Evolutionary conservation across 2,888 invertebrate genomes (phyloP), one percentile per base, ranked within the genome.

Genomic region (Melieria picta): DNA sequence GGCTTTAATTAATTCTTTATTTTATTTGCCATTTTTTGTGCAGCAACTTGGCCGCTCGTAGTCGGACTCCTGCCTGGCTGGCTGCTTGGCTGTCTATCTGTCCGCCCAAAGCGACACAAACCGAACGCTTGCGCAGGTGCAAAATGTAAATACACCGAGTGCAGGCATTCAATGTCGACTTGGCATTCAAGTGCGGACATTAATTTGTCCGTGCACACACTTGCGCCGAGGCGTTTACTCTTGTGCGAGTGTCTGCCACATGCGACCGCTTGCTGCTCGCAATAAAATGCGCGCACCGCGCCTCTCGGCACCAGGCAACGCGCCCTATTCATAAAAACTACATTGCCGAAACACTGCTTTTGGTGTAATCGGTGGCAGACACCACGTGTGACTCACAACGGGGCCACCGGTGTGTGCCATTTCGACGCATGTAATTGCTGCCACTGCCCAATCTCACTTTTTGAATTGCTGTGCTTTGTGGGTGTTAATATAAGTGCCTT

Each of bases 251-350:
- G 55, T 30, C 30, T 30, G 30, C 30, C 30, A 30, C 30, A 30
- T 30, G 50, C 30, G 11, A 45, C 52, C 16, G 11, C 30, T 30
- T 2, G 30, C 30, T 30, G 30, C 30, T 30, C 30, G 30, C 30
- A 30, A 30, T 30, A 30, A 30, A 30, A 30, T 30, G 2, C 30
- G 30, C 30, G 30, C 30, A 30, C 30, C 30, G 30, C 30, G 30
- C 30, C 30, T 30, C 30, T 30, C 30, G 30, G 30, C 16, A 2
- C 16, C 16, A 16, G 16, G 16, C 16, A 43, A 58, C 43, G 66
- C 43, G 58, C 48, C 46, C 9, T 67, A 60, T 60, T 60, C 58
- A 67, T 60, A 67, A 67, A 65, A 60, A 60, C 66, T 60, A 46
- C 66, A 67, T 48, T 60, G 60, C 16, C 58, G 45, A 43, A 50